phyloP scores from a whole-genome alignment of 2,888 invertebrate genomes.

The Eumacrocentrus americanus region DNA sequence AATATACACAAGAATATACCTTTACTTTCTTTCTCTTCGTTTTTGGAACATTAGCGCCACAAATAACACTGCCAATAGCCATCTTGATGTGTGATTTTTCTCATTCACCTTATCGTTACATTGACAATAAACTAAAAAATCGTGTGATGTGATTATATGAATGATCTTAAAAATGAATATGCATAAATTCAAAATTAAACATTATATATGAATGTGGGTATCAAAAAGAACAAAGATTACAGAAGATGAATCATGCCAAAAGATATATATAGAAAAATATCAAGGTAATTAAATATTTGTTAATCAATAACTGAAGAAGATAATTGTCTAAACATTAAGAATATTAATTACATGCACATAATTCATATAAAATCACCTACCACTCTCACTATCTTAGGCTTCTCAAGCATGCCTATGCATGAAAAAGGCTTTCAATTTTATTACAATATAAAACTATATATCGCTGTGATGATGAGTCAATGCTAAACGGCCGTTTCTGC shows the following conservation, averaged over 20 bases:
- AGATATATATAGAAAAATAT: not conserved
- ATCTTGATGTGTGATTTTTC: constrained; percentile 44
- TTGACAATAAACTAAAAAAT: constrained; percentile 44
- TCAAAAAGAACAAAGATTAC: not conserved
- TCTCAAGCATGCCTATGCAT: constrained; percentile 55
- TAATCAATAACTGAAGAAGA: constrained; percentile 4
- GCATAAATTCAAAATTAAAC: constrained; percentile 28
- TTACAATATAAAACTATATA: constrained; percentile 1
- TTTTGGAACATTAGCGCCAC: constrained; percentile 57
- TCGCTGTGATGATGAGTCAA: constrained; percentile 4
- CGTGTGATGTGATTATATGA: constrained; percentile 20
- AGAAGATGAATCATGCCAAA: not conserved
- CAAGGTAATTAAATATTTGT: not conserved
- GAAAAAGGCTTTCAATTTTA: constrained; percentile 26
- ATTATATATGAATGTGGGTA: constrained; percentile 9
- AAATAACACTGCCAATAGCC: constrained; percentile 59
- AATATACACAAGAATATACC: constrained; percentile 46
- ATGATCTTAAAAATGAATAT: constrained; percentile 21
- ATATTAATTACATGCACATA: constrained; percentile 7
- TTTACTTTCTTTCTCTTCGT: constrained; percentile 57
- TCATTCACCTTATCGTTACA: constrained; percentile 43
- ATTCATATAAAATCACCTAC: constrained; percentile 42
- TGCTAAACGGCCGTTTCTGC: not conserved
- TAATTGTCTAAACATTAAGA: constrained; percentile 11
- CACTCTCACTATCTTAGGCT: constrained; percentile 56